A percentile compares a stretch with the other conserved stretches of the same genome.
phyloP scores from a whole-genome alignment of 2,797 vertebrate species.

The Poecilia velifera region DNA sequence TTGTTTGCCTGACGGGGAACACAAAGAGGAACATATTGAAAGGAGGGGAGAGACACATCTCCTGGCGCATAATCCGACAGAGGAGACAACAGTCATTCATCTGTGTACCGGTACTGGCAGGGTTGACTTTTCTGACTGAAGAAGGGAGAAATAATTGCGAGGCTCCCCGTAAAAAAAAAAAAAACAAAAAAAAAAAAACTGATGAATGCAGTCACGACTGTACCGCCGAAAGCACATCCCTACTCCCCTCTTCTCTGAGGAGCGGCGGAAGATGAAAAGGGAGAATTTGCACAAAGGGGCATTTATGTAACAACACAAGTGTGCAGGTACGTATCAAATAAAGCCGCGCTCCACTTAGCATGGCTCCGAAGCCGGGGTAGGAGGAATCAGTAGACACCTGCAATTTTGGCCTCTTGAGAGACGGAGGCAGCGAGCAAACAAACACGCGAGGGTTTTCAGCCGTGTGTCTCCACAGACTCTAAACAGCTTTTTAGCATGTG shows the following conservation, averaged over 20 bases:
- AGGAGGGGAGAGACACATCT: slow-evolving; percentile 51
- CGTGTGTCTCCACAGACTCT: slow-evolving; percentile 24
- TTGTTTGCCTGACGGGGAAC: slow-evolving; percentile 70
- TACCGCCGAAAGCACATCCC: slow-evolving; percentile 43
- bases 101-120: slow-evolving; percentile 59
- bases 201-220: slow-evolving; percentile 61
- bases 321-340: slow-evolving; percentile 62
- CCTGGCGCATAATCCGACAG: slow-evolving; percentile 70
- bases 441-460: slow-evolving; percentile 28
- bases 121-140: slow-evolving; percentile 74
- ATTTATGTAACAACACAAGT: slow-evolving; percentile 72
- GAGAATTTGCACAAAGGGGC: slow-evolving; percentile 63
- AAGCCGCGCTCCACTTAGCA: slow-evolving; percentile 64
- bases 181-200: too few species aligned
- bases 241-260: slow-evolving; percentile 16
- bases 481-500: slow-evolving; percentile 30
- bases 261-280: slow-evolving; percentile 61
- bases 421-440: slow-evolving; percentile 59
- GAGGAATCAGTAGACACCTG: slow-evolving; percentile 53
- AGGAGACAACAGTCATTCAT: slow-evolving; percentile 77
- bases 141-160: slow-evolving; percentile 69
- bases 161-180: slow-evolving; percentile 45
- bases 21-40: slow-evolving; percentile 70
- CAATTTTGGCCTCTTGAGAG: slow-evolving; percentile 59
- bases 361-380: slow-evolving; percentile 45